Base-by-base conservation (phyloP, 2,113 vertebrate genomes). In the Toxostoma redivivum region DNA sequence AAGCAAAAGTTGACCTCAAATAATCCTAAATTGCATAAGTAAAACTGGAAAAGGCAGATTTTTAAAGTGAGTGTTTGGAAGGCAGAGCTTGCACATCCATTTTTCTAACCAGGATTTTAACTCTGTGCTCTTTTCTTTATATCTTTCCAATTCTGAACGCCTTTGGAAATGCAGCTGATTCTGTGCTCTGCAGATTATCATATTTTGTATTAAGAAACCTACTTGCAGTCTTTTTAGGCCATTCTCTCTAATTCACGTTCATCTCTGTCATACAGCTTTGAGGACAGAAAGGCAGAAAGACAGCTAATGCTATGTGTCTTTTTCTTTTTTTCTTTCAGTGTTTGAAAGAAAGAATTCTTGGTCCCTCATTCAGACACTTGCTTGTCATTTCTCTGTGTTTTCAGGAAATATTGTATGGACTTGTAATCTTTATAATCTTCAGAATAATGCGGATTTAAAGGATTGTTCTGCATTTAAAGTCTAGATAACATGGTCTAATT, bases 401-500 rank as follows among this genome's bases (percentile, higher is more conserved):
- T 58, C 61, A 82, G 76, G n/a, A 88, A 86, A 61, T 86, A 69
- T 42, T 70, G 7, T 70, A 82, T 44, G n/a, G 57, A 57, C 23
- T 65, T 90, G 69, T 95, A 97, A 96, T 90, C 85, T 94, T 66
- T 78, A 54, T 86, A 91, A 71, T 93, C 81, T 94, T 92, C 71
- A 82, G 58, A 94, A 95, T 96, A 95, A 94, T 81, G 87, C 94
- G 79, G 86, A 84, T 94, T 97, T 96, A 95, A 97, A 86, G 48
- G 77, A 94, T 94, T 94, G 25, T 71, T 95, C 86, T 85, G 50
- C 44, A 37, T 88, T 93, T 96, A 81, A 96, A 90, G 56, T 51
- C 57, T 58, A 94, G 77, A 91, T 89, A 95, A 89, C 57, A 51
- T 12, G 24, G 67, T 72, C 28, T 90, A 50, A 5, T 77, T 71